Evolutionary conservation across 2,797 vertebrate species (phyloP).

Genomic region (Loriculus beryllinus): DNA sequence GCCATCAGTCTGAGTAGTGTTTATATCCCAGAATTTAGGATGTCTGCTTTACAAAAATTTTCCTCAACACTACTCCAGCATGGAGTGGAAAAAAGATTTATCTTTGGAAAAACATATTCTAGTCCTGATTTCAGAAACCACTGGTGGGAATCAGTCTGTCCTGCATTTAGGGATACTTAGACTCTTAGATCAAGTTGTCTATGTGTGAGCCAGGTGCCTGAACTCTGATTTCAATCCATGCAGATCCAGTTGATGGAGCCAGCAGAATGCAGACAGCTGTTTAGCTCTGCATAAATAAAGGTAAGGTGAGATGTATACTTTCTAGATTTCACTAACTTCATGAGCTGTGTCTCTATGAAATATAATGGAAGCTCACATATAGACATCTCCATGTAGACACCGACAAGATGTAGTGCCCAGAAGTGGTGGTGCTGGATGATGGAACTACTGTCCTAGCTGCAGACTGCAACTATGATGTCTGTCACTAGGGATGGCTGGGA

Average conservation of each 20-base stretch:
- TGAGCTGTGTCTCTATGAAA: not conserved
- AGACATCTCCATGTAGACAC: not conserved
- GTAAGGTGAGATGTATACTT: not conserved
- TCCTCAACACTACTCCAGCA: not conserved
- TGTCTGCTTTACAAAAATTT: not conserved
- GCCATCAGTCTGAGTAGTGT: not conserved
- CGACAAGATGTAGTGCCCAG: not conserved
- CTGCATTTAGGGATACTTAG: not conserved
- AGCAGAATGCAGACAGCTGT: not conserved
- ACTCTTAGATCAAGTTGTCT: not conserved
- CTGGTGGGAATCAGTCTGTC: not conserved
- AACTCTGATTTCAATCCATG: not conserved
- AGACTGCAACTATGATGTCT: not conserved
- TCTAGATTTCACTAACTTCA: not conserved
- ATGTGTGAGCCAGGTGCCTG: not conserved
- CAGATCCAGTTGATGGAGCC: not conserved
- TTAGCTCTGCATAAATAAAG: not conserved
- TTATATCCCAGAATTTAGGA: not conserved
- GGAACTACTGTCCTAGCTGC: not conserved
- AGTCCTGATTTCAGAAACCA: not conserved
- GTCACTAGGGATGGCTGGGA: not conserved
- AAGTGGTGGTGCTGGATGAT: not conserved
- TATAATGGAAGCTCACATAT: not conserved
- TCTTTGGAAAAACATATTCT: not conserved
- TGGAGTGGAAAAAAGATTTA: not conserved